phyloP scores from a whole-genome alignment of 2,888 invertebrate species.

The Mesodorylaimus sp. region DNA sequence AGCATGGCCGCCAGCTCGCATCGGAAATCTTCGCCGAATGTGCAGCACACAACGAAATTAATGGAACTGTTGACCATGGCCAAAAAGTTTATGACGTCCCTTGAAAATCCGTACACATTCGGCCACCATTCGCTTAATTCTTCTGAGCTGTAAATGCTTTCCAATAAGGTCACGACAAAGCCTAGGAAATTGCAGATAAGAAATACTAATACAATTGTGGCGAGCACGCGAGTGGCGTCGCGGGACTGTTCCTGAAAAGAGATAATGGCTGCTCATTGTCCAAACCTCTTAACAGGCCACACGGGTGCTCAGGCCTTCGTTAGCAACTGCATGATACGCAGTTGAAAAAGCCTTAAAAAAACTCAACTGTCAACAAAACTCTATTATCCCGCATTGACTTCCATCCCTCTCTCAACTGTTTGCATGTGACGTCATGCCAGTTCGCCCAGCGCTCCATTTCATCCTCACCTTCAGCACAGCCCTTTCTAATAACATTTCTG shows the following conservation, averaged over 20 bases:
- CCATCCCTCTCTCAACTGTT: no score
- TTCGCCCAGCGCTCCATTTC: no score
- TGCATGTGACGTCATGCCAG: no score
- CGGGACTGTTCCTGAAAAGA: conserved; percentile 5
- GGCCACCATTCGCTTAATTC: background rate
- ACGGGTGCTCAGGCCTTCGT: no score
- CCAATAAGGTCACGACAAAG: conserved; percentile 4
- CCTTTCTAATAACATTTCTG: no score
- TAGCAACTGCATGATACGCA: no score
- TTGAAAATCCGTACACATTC: background rate
- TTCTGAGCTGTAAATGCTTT: background rate
- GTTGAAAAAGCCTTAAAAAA: no score
- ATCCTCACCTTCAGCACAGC: no score
- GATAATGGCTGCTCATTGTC: no score
- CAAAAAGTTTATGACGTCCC: conserved; percentile 53
- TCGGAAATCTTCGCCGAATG: conserved; percentile 89
- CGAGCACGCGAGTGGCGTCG: conserved; percentile 6
- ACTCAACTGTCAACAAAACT: no score
- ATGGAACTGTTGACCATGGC: conserved; percentile 92
- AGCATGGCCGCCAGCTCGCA: conserved; percentile 28
- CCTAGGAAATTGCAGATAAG: conserved; percentile 7
- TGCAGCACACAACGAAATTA: conserved; percentile 91
- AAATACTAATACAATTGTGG: conserved; percentile 6
- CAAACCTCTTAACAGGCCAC: no score
- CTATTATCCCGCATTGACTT: no score